phyloP scores from a whole-genome alignment of 2,113 vertebrate species.

The Cebus imitator region DNA sequence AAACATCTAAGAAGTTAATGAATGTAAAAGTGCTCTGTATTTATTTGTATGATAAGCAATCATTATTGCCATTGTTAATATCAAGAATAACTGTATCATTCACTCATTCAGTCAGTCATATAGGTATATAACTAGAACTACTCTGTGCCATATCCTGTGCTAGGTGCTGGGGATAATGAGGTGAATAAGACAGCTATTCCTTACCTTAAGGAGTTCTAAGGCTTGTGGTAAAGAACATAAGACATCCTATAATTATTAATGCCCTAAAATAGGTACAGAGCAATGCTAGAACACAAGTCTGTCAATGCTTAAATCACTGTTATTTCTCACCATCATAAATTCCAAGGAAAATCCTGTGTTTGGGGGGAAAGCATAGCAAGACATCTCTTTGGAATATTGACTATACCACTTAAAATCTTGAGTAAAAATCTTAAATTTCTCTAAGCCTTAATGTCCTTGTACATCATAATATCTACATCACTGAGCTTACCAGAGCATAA shows the following conservation, averaged over 20 bases:
- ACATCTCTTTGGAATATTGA: not conserved
- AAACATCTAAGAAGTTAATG: conserved; percentile 6
- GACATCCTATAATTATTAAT: not conserved
- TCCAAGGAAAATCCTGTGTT: not conserved
- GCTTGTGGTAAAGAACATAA: not conserved
- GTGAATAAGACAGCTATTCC: not conserved
- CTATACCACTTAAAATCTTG: not conserved
- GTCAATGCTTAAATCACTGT: not conserved
- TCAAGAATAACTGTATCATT: not conserved
- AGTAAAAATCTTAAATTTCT: not conserved
- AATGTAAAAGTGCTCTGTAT: not conserved
- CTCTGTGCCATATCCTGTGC: not conserved
- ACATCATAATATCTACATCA: not conserved
- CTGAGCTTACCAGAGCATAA: not conserved
- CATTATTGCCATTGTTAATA: not conserved
- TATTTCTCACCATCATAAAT: conserved; percentile 26
- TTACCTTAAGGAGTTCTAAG: not conserved
- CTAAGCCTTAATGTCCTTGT: not conserved
- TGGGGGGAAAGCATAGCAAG: not conserved
- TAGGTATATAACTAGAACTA: not conserved
- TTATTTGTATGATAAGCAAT: not conserved
- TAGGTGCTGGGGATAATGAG: not conserved
- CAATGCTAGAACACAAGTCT: not conserved
- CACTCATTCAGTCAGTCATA: not conserved
- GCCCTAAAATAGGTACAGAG: not conserved